phyloP scores from a whole-genome alignment of 2,113 vertebrate species.

The Myxocyprinus asiaticus region DNA sequence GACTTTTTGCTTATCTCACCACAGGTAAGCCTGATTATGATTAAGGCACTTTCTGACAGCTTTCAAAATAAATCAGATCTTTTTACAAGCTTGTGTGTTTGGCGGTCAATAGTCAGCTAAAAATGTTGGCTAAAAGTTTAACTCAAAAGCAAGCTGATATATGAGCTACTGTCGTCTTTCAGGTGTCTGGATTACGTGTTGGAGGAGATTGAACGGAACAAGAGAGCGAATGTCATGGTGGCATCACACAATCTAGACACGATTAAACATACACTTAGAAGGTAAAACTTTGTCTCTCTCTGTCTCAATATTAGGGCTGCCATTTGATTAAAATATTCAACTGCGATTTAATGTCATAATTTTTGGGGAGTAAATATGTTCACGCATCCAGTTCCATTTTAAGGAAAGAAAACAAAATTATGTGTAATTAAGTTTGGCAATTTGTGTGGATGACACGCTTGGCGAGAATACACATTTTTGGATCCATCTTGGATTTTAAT shows the following conservation, averaged over 20 bases:
- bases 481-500: too few species aligned
- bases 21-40: conserved; percentile 24
- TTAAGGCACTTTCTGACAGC: conserved; percentile 17
- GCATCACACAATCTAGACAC: conserved; percentile 92
- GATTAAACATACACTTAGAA: conserved; percentile 80
- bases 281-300: conserved; percentile 65
- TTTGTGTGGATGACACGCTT: too few species aligned
- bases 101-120: conserved; percentile 21
- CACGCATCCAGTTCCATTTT: too few species aligned
- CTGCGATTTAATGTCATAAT: too few species aligned
- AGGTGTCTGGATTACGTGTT: conserved; percentile 89
- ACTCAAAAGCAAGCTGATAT: background rate
- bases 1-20: conserved; percentile 9
- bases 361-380: too few species aligned
- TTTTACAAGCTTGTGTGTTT: conserved; percentile 18
- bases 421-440: too few species aligned
- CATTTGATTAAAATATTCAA: too few species aligned
- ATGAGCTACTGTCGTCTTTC: conserved; percentile 15
- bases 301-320: background rate
- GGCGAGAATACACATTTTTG: too few species aligned
- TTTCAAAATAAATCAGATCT: conserved; percentile 30
- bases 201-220: conserved; percentile 80
- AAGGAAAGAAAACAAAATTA: too few species aligned
- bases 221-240: conserved; percentile 86
- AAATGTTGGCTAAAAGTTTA: background rate